phyloP scores from a whole-genome alignment of 2,113 vertebrate species.

The Tor tambroides region DNA sequence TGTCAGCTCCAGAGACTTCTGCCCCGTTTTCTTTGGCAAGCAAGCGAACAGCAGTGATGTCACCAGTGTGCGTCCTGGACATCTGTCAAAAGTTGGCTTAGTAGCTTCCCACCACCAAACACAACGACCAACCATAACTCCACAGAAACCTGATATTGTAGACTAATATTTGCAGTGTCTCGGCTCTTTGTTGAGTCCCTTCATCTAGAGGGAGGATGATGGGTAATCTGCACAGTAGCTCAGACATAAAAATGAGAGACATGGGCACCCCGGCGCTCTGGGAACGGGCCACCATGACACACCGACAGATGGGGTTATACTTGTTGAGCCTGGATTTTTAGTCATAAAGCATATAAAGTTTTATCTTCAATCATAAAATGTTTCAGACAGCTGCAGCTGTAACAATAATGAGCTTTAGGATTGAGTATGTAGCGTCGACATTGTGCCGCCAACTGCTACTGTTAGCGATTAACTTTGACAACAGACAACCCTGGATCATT shows the following conservation, averaged over 20 bases:
- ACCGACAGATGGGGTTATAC: conserved; percentile 45
- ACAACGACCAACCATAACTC: not conserved
- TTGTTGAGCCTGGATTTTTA: conserved; percentile 9
- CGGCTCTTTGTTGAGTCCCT: not conserved
- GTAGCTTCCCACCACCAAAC: conserved; percentile 19
- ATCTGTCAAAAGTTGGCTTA: too few relatives aligned
- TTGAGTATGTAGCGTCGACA: not conserved
- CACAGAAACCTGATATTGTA: conserved; percentile 43
- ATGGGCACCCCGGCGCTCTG: not conserved
- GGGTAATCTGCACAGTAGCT: conserved; percentile 35
- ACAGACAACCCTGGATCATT: not conserved
- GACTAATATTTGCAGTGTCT: conserved; percentile 38
- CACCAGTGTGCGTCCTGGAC: conserved; percentile 11
- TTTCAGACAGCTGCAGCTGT: conserved; percentile 28
- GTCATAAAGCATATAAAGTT: conserved; percentile 27
- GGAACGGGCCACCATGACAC: conserved; percentile 20
- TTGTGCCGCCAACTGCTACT: conserved; percentile 28
- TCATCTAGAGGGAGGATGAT: not conserved
- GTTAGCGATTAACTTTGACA: not conserved
- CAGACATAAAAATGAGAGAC: not conserved
- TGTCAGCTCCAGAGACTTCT: conserved; percentile 60
- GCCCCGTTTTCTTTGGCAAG: conserved; percentile 65
- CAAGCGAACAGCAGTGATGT: conserved; percentile 58
- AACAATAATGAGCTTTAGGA: conserved; percentile 24
- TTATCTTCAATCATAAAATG: conserved; percentile 21